Conservation (phyloP, 2,888 invertebrate genomes). For the Eristalis pertinax region DNA sequence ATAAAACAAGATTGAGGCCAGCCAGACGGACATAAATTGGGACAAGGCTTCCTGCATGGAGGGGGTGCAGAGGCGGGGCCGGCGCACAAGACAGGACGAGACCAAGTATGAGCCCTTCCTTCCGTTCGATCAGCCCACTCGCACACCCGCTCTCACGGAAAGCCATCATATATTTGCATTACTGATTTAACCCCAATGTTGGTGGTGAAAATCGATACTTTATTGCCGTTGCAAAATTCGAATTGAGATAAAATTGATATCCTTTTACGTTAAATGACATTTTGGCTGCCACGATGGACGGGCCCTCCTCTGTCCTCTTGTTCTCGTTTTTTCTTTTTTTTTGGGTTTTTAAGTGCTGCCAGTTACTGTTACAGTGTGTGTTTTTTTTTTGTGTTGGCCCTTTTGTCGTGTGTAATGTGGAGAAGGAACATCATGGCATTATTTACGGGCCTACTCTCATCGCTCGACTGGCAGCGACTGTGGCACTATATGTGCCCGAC, state of each 20-base stretch:
- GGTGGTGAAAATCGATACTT: slow-evolving; percentile 72
- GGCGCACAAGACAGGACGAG: not conserved
- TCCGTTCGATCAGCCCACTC: not conserved
- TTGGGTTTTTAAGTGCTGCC: slow-evolving; percentile 43
- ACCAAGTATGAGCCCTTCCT: too few relatives aligned
- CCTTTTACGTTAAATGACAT: slow-evolving; percentile 71
- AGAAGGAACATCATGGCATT: slow-evolving; percentile 54
- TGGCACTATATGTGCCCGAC: slow-evolving; percentile 2
- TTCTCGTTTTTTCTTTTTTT: not conserved
- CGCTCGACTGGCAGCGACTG: not conserved
- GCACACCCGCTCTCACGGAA: not conserved
- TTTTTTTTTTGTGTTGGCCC: not conserved
- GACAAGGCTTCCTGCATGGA: not conserved
- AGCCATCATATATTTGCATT: slow-evolving; percentile 71
- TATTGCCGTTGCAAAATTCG: slow-evolving; percentile 71
- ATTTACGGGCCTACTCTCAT: slow-evolving; percentile 55
- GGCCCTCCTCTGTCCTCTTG: not conserved
- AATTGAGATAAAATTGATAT: slow-evolving; percentile 72
- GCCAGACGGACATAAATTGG: slow-evolving; percentile 66
- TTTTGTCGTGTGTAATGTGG: slow-evolving; percentile 25
- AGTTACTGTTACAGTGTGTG: slow-evolving; percentile 7
- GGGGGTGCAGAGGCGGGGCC: not conserved
- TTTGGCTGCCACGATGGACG: slow-evolving; percentile 59
- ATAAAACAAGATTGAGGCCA: slow-evolving; percentile 67
- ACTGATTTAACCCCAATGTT: slow-evolving; percentile 71